These are phyloP conservation scores for Xanthorhoe spadicearia DNA, from an alignment of 2,888 invertebrate genomes.

Conservation along the genomic window DNA sequence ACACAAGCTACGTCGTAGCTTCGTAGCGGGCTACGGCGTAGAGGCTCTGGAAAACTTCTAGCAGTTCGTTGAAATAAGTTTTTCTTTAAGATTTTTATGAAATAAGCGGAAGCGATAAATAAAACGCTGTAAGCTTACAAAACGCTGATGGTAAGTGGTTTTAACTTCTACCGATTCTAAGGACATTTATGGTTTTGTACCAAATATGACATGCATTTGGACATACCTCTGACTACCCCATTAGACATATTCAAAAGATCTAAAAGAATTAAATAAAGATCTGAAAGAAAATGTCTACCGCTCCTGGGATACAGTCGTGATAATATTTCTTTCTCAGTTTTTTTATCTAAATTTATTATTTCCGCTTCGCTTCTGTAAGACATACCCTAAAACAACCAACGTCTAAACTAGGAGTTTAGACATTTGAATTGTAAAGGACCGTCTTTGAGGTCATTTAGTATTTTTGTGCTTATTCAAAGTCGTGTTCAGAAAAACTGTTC, in stretches of 20 bases:
- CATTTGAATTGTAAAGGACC: slow-evolving; percentile 39
- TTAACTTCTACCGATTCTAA: too few relatives aligned
- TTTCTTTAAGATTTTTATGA: slow-evolving; percentile 31
- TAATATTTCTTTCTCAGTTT: too few relatives aligned
- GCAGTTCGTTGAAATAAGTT: slow-evolving; percentile 41
- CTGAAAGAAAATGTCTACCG: too few relatives aligned
- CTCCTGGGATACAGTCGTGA: too few relatives aligned
- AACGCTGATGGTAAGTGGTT: too few relatives aligned
- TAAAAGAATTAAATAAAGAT: too few relatives aligned
- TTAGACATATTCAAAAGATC: too few relatives aligned
- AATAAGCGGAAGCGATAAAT: slow-evolving; percentile 12
- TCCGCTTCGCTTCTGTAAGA: slow-evolving; percentile 16
- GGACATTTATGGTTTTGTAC: too few relatives aligned
- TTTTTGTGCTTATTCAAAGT: slow-evolving; percentile 29
- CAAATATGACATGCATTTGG: too few relatives aligned
- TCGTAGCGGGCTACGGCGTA: slow-evolving; percentile 32
- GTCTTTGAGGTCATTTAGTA: slow-evolving; percentile 29
- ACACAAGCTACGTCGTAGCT: slow-evolving; percentile 40
- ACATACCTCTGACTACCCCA: too few relatives aligned
- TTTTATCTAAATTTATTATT: too few relatives aligned
- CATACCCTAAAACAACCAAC: slow-evolving; percentile 5
- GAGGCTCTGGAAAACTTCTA: slow-evolving; percentile 44
- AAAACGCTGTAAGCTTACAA: too few relatives aligned
- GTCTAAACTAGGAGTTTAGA: slow-evolving; percentile 32
- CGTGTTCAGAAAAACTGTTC: slow-evolving; percentile 10